phyloP scores from a whole-genome alignment of 2,113 vertebrate species.

The Thunnus maccoyii region DNA sequence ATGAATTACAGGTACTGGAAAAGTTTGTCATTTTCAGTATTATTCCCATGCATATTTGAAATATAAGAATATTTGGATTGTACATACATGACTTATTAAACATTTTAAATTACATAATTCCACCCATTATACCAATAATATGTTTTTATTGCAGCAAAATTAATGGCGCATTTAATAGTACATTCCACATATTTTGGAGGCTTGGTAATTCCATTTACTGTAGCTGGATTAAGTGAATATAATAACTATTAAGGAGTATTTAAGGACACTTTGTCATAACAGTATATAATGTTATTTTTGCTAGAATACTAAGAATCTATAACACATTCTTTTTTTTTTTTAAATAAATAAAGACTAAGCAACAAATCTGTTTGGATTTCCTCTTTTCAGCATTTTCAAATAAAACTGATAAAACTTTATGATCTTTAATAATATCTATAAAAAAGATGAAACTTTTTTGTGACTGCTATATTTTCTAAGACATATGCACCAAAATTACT shows the following conservation, averaged over 20 bases:
- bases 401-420: background rate
- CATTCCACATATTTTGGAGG: background rate
- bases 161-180: background rate
- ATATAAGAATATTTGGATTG: background rate
- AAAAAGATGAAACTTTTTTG: background rate
- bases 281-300: too few species aligned
- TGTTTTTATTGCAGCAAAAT: background rate
- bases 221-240: background rate
- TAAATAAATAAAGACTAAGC: background rate
- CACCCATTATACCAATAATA: too few species aligned
- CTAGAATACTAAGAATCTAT: too few species aligned
- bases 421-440: background rate
- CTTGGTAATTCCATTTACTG: background rate
- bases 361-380: background rate
- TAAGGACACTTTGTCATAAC: background rate
- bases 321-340: background rate
- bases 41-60: background rate
- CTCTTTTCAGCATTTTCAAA: background rate
- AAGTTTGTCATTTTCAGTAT: background rate
- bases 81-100: background rate
- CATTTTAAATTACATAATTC: too few species aligned
- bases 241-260: background rate
- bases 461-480: background rate
- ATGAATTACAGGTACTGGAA: background rate
- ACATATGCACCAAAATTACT: slow-evolving; percentile 15